Conservation (phyloP, 2,797 vertebrate genomes). For the Gymnopithys bicolor region DNA sequence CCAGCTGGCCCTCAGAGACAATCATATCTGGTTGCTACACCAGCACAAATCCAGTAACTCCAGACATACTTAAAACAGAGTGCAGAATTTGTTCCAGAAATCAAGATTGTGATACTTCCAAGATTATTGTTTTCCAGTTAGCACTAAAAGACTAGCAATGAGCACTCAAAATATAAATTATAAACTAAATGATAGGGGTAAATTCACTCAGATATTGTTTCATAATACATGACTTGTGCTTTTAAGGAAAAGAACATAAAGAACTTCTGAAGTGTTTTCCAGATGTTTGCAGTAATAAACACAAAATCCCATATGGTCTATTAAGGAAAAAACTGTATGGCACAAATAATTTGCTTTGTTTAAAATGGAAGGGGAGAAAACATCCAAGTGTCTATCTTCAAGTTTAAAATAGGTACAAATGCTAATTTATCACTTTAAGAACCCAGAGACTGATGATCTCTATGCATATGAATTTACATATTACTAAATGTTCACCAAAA, state of each 20-base stretch:
- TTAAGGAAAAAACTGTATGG: neutral
- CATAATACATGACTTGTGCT: neutral
- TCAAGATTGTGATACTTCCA: neutral
- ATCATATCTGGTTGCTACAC: neutral
- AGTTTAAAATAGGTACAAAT: neutral
- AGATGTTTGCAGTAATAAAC: neutral
- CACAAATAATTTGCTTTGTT: neutral
- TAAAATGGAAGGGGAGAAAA: neutral
- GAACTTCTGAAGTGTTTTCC: neutral
- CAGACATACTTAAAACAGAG: neutral
- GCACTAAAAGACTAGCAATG: neutral
- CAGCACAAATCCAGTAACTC: neutral
- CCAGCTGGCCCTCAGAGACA: neutral
- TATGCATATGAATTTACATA: neutral
- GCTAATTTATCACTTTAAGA: neutral
- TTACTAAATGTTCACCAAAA: neutral
- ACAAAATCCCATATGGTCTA: neutral
- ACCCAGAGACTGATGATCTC: neutral
- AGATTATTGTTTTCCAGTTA: neutral
- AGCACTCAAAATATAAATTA: neutral
- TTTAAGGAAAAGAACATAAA: neutral
- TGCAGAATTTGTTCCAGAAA: neutral
- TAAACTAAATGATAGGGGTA: neutral
- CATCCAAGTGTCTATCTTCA: neutral
- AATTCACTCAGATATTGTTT: neutral